Conservation (phyloP, 2,797 vertebrate species). For the Lemur catta region DNA sequence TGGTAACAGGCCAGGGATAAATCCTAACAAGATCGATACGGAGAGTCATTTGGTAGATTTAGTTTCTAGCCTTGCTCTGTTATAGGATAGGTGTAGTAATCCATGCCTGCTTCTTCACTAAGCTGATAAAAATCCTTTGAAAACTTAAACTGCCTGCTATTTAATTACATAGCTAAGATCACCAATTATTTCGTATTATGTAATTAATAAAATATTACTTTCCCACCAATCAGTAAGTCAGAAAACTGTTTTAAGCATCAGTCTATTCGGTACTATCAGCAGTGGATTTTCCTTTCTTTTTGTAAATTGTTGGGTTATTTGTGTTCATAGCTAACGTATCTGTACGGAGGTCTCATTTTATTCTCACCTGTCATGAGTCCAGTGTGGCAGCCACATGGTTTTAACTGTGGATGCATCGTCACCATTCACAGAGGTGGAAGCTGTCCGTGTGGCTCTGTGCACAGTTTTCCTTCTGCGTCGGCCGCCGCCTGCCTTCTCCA, state of each 20-base stretch:
- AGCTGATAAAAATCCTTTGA: constrained; percentile 48
- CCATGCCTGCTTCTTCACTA: background rate
- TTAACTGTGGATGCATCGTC: rapidly evolving
- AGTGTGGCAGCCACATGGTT: rapidly evolving
- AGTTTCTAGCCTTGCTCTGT: background rate
- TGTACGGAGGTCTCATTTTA: rapidly evolving
- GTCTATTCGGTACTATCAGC: background rate
- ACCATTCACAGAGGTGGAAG: too few species aligned
- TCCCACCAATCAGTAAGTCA: background rate
- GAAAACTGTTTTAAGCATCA: background rate
- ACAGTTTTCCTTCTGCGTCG: background rate
- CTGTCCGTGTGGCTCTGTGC: rapidly evolving
- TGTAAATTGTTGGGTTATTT: too few species aligned
- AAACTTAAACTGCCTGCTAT: constrained; percentile 23
- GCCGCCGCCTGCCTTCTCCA: background rate
- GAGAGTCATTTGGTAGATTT: background rate
- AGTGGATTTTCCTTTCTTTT: background rate
- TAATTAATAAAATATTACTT: constrained; percentile 55
- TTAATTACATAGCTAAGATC: background rate
- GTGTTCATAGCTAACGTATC: rapidly evolving
- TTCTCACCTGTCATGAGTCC: rapidly evolving
- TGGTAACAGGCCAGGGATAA: background rate
- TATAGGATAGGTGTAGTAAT: background rate
- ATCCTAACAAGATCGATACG: background rate
- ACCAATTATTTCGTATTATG: background rate